Evolutionary conservation across 2,797 vertebrate genomes (phyloP).

Genomic region (Rhinogobio ventralis): DNA sequence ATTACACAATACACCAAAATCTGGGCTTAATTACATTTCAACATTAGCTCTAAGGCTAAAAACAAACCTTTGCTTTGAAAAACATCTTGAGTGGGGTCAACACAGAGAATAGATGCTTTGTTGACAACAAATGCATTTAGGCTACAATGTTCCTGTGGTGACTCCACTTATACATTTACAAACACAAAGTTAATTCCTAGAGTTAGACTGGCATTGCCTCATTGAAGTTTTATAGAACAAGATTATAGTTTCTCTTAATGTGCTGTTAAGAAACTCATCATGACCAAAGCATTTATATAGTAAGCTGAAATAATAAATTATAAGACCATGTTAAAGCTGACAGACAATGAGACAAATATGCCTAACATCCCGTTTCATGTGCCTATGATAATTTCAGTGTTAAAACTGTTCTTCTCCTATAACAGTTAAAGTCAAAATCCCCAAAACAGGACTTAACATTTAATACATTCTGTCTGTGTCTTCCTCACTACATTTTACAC

Average conservation of each 20-base stretch:
- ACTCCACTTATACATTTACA: slow-evolving; percentile 3
- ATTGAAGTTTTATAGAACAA: slow-evolving; percentile 5
- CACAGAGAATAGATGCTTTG: neutral
- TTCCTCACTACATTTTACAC: slow-evolving; percentile 19
- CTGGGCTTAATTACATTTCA: slow-evolving; percentile 31
- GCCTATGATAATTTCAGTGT: slow-evolving; percentile 37
- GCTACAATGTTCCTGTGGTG: neutral
- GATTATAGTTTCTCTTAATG: slow-evolving; percentile 9
- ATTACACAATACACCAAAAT: slow-evolving; percentile 54
- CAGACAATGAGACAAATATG: slow-evolving; percentile 29
- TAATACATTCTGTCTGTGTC: slow-evolving; percentile 41
- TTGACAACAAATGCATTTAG: neutral
- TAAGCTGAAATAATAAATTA: slow-evolving; percentile 33
- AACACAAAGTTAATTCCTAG: slow-evolving; percentile 31
- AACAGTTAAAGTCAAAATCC: slow-evolving; percentile 36
- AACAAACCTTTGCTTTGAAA: slow-evolving; percentile 47
- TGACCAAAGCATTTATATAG: slow-evolving; percentile 16
- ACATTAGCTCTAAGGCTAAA: slow-evolving; percentile 42
- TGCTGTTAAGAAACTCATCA: slow-evolving; percentile 1
- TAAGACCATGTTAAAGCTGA: slow-evolving; percentile 21
- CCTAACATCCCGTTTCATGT: slow-evolving; percentile 27
- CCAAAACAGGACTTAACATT: slow-evolving; percentile 33
- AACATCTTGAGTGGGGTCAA: slow-evolving; percentile 23
- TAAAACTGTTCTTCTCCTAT: slow-evolving; percentile 29
- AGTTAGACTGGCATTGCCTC: neutral